A percentile compares a stretch with the other conserved stretches of the same genome.
Conservation (phyloP, 1,140 invertebrate genomes). For the Drosophila navojoa region DNA sequence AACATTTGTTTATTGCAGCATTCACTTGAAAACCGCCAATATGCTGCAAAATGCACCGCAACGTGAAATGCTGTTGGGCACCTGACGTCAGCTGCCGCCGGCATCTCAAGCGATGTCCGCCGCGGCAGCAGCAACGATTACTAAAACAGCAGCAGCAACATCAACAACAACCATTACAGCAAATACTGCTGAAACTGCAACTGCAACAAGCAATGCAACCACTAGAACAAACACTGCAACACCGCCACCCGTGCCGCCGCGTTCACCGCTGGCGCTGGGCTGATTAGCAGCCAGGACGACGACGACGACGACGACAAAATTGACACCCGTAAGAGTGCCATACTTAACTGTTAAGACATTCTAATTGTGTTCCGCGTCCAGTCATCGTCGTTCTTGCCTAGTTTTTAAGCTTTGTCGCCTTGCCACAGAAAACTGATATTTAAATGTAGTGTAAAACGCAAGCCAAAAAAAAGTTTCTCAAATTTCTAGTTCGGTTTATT, state of each 20-base stretch:
- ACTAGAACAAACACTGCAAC: constrained; percentile 44
- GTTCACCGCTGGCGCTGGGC: constrained; percentile 69
- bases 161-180: constrained; percentile 21
- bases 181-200: constrained; percentile 3
- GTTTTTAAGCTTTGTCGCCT: constrained; percentile 48
- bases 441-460: constrained; percentile 19
- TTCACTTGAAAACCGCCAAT: constrained; percentile 79
- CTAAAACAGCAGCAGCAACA: constrained; percentile 11
- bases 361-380: constrained; percentile 34
- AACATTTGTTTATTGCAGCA: constrained; percentile 37
- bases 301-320: constrained; percentile 48
- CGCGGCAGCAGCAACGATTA: constrained; percentile 31
- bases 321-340: constrained; percentile 14
- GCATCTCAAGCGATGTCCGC: constrained; percentile 37
- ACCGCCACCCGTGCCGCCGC: constrained; percentile 70
- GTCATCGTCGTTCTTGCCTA: constrained; percentile 35
- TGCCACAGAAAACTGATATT: constrained; percentile 25
- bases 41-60: constrained; percentile 78
- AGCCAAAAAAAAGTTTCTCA: constrained; percentile 17
- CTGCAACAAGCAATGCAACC: constrained; percentile 23
- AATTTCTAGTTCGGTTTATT: constrained; percentile 21
- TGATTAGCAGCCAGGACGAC: constrained; percentile 57
- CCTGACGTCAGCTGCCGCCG: constrained; percentile 75
- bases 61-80: constrained; percentile 70
- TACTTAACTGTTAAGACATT: background rate